Conservation (phyloP, 1,140 invertebrate species). For the Neomicropteryx cornuta region DNA sequence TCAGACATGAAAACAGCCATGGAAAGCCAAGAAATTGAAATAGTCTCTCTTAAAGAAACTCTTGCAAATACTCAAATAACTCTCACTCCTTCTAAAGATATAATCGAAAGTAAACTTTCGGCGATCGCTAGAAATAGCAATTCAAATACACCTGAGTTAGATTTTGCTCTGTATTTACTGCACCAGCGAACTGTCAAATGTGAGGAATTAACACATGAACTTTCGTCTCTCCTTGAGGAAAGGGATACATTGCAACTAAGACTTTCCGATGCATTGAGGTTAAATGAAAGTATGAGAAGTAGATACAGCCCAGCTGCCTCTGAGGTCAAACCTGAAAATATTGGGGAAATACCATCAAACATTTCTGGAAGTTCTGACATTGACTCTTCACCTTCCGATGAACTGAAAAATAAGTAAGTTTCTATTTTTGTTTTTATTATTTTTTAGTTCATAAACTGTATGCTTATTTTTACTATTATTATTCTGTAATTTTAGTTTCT, state of each 20-base stretch:
- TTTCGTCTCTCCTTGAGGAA: conserved; percentile 74
- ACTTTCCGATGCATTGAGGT: conserved; percentile 64
- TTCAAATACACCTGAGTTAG: conserved; percentile 66
- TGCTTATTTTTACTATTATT: too few species aligned
- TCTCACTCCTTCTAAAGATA: conserved; percentile 43
- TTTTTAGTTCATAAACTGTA: too few species aligned
- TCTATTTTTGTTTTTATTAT: too few species aligned
- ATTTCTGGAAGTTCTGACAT: conserved; percentile 11
- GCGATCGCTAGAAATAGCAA: conserved; percentile 9
- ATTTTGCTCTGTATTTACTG: conserved; percentile 73
- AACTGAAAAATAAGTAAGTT: too few species aligned
- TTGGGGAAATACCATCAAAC: conserved; percentile 1
- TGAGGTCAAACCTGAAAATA: neutral
- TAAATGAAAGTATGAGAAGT: conserved; percentile 49
- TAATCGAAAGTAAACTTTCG: conserved; percentile 32
- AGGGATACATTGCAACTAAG: conserved; percentile 71
- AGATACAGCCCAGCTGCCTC: conserved; percentile 22
- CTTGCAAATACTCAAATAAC: conserved; percentile 22
- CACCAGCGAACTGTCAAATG: conserved; percentile 79
- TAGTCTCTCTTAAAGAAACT: conserved; percentile 53
- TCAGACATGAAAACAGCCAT: conserved; percentile 44
- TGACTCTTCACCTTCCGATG: conserved; percentile 6
- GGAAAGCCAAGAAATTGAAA: conserved; percentile 54
- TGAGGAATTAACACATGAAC: conserved; percentile 77
- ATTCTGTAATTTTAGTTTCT: too few species aligned